These are phyloP conservation scores for Catagonus wagneri DNA, from an alignment of 2,113 vertebrate species.

Conservation along the genomic window DNA sequence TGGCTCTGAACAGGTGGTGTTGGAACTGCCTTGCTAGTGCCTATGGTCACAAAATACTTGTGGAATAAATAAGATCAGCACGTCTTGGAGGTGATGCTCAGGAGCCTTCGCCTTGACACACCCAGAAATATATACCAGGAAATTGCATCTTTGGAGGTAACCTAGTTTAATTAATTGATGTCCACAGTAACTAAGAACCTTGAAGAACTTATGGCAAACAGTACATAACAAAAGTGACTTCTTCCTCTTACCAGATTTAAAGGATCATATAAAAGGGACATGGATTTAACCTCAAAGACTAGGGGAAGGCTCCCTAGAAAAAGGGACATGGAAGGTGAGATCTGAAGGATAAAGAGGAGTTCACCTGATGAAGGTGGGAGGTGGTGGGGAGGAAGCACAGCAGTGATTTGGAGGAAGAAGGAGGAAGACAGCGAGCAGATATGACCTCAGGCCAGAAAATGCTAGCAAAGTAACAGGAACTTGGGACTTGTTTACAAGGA, in stretches of 20 bases:
- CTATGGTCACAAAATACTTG: not conserved
- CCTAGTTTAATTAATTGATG: slow-evolving; percentile 53
- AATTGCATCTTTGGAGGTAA: slow-evolving; percentile 14
- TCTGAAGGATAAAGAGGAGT: not conserved
- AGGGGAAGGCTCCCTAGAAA: not conserved
- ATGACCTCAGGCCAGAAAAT: not conserved
- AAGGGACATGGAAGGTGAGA: not conserved
- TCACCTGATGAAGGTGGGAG: not conserved
- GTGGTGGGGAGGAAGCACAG: not conserved
- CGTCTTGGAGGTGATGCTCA: not conserved
- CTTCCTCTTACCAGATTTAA: slow-evolving; percentile 3
- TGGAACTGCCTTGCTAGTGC: not conserved
- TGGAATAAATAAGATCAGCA: not conserved
- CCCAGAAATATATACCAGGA: not conserved
- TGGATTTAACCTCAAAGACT: not conserved
- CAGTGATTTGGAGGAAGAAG: not conserved
- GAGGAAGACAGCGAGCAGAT: not conserved
- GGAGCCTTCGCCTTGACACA: not conserved
- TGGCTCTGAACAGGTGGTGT: not conserved
- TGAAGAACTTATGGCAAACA: not conserved
- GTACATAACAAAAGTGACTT: not conserved
- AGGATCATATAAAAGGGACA: not conserved
- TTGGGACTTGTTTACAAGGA: not conserved
- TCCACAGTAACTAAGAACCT: not conserved
- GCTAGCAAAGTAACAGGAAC: not conserved